phyloP scores from a whole-genome alignment of 2,797 vertebrate genomes.

The Steatocranus sp. region DNA sequence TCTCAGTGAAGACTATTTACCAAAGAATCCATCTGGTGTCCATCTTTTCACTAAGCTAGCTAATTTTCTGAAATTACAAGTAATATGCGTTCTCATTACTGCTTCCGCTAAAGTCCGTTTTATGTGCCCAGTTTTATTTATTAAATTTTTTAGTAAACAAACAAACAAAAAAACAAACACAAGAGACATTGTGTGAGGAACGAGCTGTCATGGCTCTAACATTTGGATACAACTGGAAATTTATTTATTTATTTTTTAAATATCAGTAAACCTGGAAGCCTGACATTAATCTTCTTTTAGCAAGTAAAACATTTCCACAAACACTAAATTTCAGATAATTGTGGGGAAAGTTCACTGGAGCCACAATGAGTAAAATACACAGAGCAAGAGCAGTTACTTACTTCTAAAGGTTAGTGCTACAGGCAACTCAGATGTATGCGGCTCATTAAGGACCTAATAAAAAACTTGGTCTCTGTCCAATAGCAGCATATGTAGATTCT shows the following conservation, averaged over 20 bases:
- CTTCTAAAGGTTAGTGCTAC: constrained; percentile 22
- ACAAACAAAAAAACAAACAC: not conserved
- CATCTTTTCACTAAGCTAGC: not conserved
- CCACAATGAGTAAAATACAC: not conserved
- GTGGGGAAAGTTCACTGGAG: not conserved
- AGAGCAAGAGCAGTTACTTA: not conserved
- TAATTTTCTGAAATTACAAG: not conserved
- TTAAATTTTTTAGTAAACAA: not conserved
- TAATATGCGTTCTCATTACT: not conserved
- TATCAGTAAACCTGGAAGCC: not conserved
- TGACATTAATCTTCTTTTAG: not conserved
- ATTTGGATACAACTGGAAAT: not conserved
- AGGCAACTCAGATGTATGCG: not conserved
- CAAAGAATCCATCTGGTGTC: not conserved
- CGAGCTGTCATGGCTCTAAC: not conserved
- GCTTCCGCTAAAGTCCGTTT: not conserved
- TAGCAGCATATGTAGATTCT: constrained; percentile 4
- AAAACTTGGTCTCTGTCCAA: constrained; percentile 5
- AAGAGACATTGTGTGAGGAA: not conserved
- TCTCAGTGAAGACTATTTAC: not conserved
- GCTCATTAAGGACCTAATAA: constrained; percentile 31
- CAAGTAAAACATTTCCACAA: not conserved
- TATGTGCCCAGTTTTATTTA: not conserved
- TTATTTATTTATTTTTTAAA: accelerated
- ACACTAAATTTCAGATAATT: not conserved